Evolutionary conservation across 2,888 invertebrate genomes (phyloP), one percentile per base, ranked within the genome.

Genomic region (Eurytoma californica): DNA sequence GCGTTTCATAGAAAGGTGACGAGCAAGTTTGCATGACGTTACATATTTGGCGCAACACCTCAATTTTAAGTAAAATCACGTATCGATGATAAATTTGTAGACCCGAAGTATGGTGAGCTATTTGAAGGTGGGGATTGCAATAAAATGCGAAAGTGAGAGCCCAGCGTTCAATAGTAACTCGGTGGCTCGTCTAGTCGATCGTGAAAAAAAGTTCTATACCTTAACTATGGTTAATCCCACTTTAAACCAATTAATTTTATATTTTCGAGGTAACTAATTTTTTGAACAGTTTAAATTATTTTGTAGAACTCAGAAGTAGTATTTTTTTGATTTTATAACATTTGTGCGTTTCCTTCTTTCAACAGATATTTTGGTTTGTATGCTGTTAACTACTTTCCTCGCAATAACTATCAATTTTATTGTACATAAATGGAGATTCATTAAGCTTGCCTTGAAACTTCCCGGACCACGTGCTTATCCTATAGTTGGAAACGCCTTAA

Each of bases 391-490:
- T 39, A 9, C 39, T 39, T 24, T 66, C 9, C 20, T 14, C 2
- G 24, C 30, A 24, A 72, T 24, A 65, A 7, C 66, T 51, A 20
- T 53, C 16, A 66, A 53, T 9, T 74, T 55, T 60, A 13, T 66
- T 20, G n/a, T 49, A n/a, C 63, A 67, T 20, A 70, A 61, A 60
- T 63, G 49, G 20, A 70, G 72, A 47, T 49, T 73, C 16, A 58
- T 81, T 18, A 24, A 69, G 28, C 57, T 79, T 1, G 74, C 70
- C 20, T 14, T 53, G 0, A 80, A 72, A 30, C 55, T 80, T 16
- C 82, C 83, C n/a, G 84, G 84, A 55, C 85, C 84, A n/a, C 74
- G 73, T 49, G 80, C 84, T 1, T 81, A 81, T 18, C 83, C 84
- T 12, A 30, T 84, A 9, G 69, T 85, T 39, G 84, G 84, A 57